Evolutionary conservation across 2,797 vertebrate genomes (phyloP).

Genomic region (Geotrypetes seraphini): DNA sequence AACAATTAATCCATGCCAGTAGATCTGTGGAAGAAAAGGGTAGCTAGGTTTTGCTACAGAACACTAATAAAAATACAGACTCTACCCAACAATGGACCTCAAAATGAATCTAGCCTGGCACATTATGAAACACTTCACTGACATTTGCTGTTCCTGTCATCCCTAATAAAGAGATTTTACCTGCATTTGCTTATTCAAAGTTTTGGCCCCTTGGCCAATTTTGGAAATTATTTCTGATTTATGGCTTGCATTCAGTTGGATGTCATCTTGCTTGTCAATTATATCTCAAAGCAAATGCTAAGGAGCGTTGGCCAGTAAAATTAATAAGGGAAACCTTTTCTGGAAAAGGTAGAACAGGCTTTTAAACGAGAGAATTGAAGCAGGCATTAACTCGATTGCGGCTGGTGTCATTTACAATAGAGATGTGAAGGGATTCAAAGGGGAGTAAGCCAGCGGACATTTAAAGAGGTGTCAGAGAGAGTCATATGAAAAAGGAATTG

Average conservation of each 20-base stretch:
- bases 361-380: conserved; percentile 30
- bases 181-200: conserved; percentile 71
- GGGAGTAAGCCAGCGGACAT: too few relatives aligned
- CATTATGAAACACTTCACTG: conserved; percentile 52
- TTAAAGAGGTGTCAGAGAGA: too few relatives aligned
- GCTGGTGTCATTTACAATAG: conserved; percentile 26
- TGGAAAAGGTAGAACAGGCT: conserved; percentile 25
- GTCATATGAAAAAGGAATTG: too few relatives aligned
- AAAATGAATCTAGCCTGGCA: conserved; percentile 47
- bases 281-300: conserved; percentile 68
- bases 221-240: conserved; percentile 75
- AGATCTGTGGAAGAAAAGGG: neutral
- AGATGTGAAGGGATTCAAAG: too few relatives aligned
- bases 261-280: conserved; percentile 66
- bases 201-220: conserved; percentile 58
- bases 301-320: conserved; percentile 56
- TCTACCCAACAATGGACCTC: conserved; percentile 22
- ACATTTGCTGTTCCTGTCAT: conserved; percentile 62
- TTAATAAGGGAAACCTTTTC: conserved; percentile 66
- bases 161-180: conserved; percentile 69
- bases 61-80: conserved; percentile 15
- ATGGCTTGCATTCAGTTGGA: conserved; percentile 51
- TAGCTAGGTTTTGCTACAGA: conserved; percentile 29
- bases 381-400: conserved; percentile 19
- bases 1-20: conserved; percentile 10